These are phyloP conservation scores for Muscina levida DNA, from an alignment of 2,888 invertebrate genomes.

Conservation along the genomic window DNA sequence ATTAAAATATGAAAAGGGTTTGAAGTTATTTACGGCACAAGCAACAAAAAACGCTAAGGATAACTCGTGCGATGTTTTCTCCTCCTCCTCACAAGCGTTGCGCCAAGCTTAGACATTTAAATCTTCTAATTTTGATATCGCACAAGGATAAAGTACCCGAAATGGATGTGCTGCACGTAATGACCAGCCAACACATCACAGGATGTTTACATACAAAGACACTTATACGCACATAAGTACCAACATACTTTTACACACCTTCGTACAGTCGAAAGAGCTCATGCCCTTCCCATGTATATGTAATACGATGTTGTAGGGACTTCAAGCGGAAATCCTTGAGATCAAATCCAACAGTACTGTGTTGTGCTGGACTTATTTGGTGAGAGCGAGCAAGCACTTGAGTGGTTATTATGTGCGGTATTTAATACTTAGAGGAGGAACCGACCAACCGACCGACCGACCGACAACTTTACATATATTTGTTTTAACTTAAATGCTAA, in stretches of 20 bases:
- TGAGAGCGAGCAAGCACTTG: too few relatives aligned
- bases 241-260: too few relatives aligned
- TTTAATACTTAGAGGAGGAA: slow-evolving; percentile 49
- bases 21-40: too few relatives aligned
- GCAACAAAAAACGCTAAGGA: too few relatives aligned
- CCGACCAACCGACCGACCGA: slow-evolving; percentile 22
- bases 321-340: slow-evolving; percentile 75
- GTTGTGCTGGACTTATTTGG: too few relatives aligned
- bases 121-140: slow-evolving; percentile 28
- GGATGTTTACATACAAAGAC: slow-evolving; percentile 14
- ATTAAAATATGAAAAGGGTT: too few relatives aligned
- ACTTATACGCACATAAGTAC: slow-evolving; percentile 23
- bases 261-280: too few relatives aligned
- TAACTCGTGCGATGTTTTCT: too few relatives aligned
- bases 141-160: not conserved
- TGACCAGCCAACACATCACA: not conserved
- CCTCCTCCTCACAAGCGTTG: not conserved
- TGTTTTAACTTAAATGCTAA: slow-evolving; percentile 12
- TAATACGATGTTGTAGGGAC: slow-evolving; percentile 58
- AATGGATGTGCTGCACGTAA: not conserved
- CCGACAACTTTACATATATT: slow-evolving; percentile 6
- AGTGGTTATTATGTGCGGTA: not conserved
- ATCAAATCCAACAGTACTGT: slow-evolving; percentile 37
- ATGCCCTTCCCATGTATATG: too few relatives aligned
- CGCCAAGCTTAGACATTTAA: slow-evolving; percentile 12